Evolutionary conservation across 2,888 invertebrate genomes (phyloP).

Genomic region (Leucophora obtusa): DNA sequence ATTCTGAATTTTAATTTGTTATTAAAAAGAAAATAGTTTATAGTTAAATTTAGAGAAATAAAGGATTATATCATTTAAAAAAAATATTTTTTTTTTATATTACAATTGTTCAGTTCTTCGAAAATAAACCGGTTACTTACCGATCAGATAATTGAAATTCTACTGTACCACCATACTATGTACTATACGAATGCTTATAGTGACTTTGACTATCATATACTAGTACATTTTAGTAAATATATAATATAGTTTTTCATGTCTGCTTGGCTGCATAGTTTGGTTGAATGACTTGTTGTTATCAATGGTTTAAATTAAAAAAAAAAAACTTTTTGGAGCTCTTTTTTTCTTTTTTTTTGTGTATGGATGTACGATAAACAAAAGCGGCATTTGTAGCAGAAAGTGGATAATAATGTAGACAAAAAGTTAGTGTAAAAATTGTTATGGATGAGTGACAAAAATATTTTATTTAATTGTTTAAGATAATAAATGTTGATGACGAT

Average conservation of each 20-base stretch:
- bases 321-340: conserved; percentile 33
- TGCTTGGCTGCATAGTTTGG: conserved; percentile 46
- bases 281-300: conserved; percentile 53
- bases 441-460: conserved; percentile 46
- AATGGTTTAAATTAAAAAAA: conserved; percentile 20
- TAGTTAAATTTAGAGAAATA: no score
- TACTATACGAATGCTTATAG: no score
- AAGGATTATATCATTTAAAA: no score
- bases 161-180: no score
- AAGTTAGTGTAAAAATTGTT: conserved; percentile 17
- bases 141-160: no score
- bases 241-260: conserved; percentile 7
- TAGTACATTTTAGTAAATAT: no score
- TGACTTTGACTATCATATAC: no score
- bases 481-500: neutral
- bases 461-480: conserved; percentile 29
- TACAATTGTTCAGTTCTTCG: no score
- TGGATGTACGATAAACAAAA: conserved; percentile 33
- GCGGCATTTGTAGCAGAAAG: conserved; percentile 17
- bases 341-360: neutral
- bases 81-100: no score
- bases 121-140: no score
- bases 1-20: no score
- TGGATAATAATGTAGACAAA: conserved; percentile 5
- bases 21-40: no score